Base-by-base conservation (phyloP, 2,888 invertebrate genomes). In the Philhelius pedissequus region DNA sequence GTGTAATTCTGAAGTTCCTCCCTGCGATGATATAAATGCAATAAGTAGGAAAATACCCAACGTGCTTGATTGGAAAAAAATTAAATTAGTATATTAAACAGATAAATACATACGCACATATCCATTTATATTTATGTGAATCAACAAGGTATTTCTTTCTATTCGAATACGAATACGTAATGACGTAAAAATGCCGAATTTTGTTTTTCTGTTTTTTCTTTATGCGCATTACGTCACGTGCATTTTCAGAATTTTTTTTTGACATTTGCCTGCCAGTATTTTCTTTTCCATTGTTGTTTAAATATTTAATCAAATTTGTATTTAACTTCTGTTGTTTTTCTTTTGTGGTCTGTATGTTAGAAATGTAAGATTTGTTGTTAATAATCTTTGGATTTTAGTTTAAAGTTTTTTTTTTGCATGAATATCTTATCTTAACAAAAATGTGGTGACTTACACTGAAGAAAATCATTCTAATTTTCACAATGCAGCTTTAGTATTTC, bases 141-240 rank as follows among this genome's bases (percentile, higher is more conserved):
- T 62, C 62, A 62, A 62, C 62, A 62, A 62, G 62, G 62, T 62
- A 62, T 38, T 32, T 20, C 15, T 6, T 20, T 18, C n/a, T 9
- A 15, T 40, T 18, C 27, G 18, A n/a, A 18, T 20, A 54, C n/a
- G 27, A 20, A 25, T 0, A 18, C 35, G 2, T n/a, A 40, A 7
- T 38, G 58, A 58, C 25, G 58, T 35, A 32, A 20, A 62, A 43
- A 20, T 18, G 43, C 43, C 18, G 25, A 18, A 43, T 62, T 30
- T 60, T 40, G 18, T 56, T 32, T 56, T 20, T 35, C 38, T 58
- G 58, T 58, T 43, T 27, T 11, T 40, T 7, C 13, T 27, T 13
- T 62, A 43, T 62, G 62, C 62, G 62, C 62, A 62, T 62, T 62
- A 62, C 62, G 62, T 62, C 62, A 62, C 43, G 43, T 62, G 62